Evolutionary conservation across 2,113 vertebrate species (phyloP).

Genomic region (Neotoma lepida): DNA sequence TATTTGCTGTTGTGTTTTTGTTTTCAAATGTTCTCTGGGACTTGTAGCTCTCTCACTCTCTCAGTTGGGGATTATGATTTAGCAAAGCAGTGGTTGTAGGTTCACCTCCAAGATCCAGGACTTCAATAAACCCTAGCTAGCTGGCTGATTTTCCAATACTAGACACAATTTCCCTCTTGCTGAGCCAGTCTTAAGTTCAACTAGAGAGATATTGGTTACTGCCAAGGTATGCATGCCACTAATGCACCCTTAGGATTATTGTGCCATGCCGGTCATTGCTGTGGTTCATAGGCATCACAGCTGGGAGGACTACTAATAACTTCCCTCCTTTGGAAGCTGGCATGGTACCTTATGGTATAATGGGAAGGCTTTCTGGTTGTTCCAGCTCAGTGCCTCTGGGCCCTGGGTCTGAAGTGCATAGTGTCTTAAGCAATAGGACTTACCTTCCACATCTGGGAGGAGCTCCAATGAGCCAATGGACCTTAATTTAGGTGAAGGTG

Average conservation of each 20-base stretch:
- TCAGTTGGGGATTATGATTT: not conserved
- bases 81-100: not conserved
- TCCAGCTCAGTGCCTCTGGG: not conserved
- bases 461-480: not conserved
- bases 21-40: too few species aligned
- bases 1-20: not conserved
- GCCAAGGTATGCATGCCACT: not conserved
- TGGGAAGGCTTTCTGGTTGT: not conserved
- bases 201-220: not conserved
- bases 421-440: not conserved
- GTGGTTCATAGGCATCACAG: not conserved
- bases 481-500: not conserved
- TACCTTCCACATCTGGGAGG: not conserved
- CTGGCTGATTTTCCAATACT: not conserved
- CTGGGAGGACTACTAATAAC: not conserved
- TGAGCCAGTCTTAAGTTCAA: not conserved
- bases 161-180: not conserved
- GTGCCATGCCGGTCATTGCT: not conserved
- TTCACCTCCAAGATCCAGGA: not conserved
- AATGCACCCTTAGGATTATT: not conserved
- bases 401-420: not conserved
- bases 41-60: too few species aligned
- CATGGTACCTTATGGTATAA: not conserved
- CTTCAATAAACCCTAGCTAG: not conserved
- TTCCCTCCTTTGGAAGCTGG: not conserved